Percentiles rank a stretch among this genome's conserved stretches.
Evolutionary conservation across 2,888 invertebrate genomes (phyloP).

Genomic region (Monopis laevigella): DNA sequence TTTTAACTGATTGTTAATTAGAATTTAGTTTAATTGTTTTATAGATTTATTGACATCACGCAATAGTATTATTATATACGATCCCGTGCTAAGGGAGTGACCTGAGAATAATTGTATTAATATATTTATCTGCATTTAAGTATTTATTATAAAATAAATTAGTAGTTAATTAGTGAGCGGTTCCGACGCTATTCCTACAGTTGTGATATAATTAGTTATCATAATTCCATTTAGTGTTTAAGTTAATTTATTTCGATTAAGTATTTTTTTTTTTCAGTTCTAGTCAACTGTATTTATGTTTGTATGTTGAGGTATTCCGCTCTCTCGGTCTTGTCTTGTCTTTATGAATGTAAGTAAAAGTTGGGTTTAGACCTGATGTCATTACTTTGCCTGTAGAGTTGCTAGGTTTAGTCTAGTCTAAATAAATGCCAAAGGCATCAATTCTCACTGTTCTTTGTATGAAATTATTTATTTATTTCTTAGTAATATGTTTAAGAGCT

Average conservation of each 20-base stretch:
- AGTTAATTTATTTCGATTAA: not conserved
- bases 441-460: constrained; percentile 40
- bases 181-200: constrained; percentile 4
- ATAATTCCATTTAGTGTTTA: constrained; percentile 5
- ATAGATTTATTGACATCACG: no score
- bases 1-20: no score
- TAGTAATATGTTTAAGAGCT: constrained; percentile 13
- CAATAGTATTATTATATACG: no score
- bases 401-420: constrained; percentile 31
- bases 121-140: no score
- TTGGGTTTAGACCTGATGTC: no score
- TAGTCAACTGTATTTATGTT: not conserved
- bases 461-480: constrained; percentile 20
- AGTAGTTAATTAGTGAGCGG: not conserved
- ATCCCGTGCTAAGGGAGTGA: no score
- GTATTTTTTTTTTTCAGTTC: no score
- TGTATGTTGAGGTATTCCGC: not conserved
- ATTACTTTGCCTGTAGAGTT: no score
- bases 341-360: no score
- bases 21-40: not conserved
- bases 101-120: no score
- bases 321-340: no score
- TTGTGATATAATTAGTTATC: constrained; percentile 9
- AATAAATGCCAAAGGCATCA: constrained; percentile 54
- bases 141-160: no score